Evolutionary conservation across 2,888 invertebrate species (phyloP).

Genomic region (Thereva unica): DNA sequence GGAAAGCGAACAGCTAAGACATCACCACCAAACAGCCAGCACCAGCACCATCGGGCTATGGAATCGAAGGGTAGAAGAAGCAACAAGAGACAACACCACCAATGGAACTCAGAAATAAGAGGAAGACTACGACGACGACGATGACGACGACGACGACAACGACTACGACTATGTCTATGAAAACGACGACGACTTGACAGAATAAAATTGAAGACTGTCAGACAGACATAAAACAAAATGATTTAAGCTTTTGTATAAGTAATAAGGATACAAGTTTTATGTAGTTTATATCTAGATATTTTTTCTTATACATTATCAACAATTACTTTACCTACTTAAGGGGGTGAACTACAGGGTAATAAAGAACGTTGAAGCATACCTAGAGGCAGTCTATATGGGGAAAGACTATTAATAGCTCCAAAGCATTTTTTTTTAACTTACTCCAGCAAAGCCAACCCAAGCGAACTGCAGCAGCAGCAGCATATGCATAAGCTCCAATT

Average conservation of each 20-base stretch:
- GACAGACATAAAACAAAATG: constrained; percentile 1
- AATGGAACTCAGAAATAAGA: too few species aligned
- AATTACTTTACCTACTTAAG: too few species aligned
- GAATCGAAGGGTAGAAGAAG: constrained; percentile 10
- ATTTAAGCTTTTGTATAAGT: background rate
- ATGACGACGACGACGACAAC: too few species aligned
- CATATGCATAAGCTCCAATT: constrained; percentile 28
- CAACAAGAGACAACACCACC: constrained; percentile 3
- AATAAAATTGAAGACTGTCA: constrained; percentile 18
- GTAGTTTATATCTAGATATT: too few species aligned
- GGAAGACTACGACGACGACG: too few species aligned
- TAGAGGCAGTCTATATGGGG: too few species aligned
- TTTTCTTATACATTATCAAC: too few species aligned
- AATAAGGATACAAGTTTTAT: background rate
- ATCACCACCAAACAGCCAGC: constrained; percentile 6
- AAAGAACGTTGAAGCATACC: too few species aligned
- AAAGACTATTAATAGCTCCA: too few species aligned
- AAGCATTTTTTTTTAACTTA: background rate
- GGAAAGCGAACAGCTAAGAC: constrained; percentile 18
- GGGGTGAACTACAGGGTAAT: too few species aligned
- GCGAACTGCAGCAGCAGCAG: background rate
- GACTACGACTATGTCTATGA: too few species aligned
- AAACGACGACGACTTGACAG: too few species aligned
- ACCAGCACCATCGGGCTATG: background rate
- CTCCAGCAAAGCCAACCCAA: background rate